Base-by-base conservation (phyloP, 2,888 invertebrate genomes). In the Trichacis sp. region DNA sequence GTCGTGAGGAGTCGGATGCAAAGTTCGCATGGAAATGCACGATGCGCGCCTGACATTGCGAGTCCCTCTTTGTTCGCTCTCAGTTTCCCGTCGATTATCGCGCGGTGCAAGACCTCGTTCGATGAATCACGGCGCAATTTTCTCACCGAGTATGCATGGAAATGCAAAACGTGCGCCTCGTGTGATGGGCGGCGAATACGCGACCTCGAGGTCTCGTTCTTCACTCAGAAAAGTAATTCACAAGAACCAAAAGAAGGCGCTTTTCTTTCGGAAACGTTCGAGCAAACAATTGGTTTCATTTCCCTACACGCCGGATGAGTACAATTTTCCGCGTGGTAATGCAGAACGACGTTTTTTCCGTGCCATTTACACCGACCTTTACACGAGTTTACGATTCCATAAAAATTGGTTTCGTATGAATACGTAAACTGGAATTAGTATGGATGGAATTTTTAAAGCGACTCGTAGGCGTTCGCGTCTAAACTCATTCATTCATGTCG, bases 51-150 rank as follows among this genome's bases (percentile, higher is more conserved):
- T 6, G 33, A 33, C 11, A 33, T 9, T n/a, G n/a, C 2, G 8
- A 33, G 15, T 40, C 40, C 17, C 17, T 40, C 40, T 40, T 40
- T 40, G 40, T 40, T 15, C 18, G 40, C 18, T n/a, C n/a, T n/a
- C n/a, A n/a, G n/a, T n/a, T n/a, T n/a, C n/a, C n/a, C n/a, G 18
- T 2, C 14, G 40, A 17, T 40, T 40, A 40, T 40, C 40, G 40
- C 40, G 14, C n/a, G n/a, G 17, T 12, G 11, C 12, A 36, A 5
- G 40, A 5, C 40, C 43, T 43, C 43, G 43, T 11, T 19, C n/a
- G 17, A 43, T 43, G 43, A 43, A 43, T 43, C 43, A 43, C 15
- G 14, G 18, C 17, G 40, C 43, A 43, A 18, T 43, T 43, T 43
- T 33, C 43, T 19, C 43, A 19, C 18, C 43, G 11, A 43, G 43